Base-by-base conservation (phyloP, 92 coral and sea anemone genomes). In the Palythoa grandis region DNA sequence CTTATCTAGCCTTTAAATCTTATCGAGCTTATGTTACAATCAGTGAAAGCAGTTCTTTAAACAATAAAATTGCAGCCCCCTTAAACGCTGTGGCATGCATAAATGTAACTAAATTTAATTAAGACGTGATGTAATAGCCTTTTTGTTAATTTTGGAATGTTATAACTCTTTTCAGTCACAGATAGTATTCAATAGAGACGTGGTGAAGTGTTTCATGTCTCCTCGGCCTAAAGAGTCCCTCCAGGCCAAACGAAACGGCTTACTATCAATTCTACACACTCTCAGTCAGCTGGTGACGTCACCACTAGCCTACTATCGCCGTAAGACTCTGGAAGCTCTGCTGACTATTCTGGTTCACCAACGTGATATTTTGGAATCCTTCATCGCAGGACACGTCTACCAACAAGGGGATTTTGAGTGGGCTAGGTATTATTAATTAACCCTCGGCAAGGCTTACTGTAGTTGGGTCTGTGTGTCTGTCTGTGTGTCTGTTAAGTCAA, bases 381-480 rank as follows among this genome's bases (percentile, higher is more conserved):
- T 96, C 60, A 87, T 95, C 20, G 72, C 91, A 4, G 93, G 94
- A 39, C 92, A 96, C 25, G 91, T 96, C 29, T 82, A 87, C 53
- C 90, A 90, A 84, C 91, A 82, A 76, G 99, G 95, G n/a, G 98
- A 96, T 84, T 96, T 96, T 76, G 95, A 96, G 70, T 96, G 99
- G 99, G 86, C 92, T 57, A 95, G 99, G 99, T 96, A 77, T 52
- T 86, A 37, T 29, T 19, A 56, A 39, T 37, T 4, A 29, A 29
- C 35, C 35, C 35, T 29, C 35, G 35, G 35, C 35, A 29, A 29
- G 35, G 35, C 35, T 29, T 29, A 29, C 35, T 29, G 35, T 29
- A 29, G 35, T 29, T 29, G 35, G 35, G 35, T 29, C 35, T 29
- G 35, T 29, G 35, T 29, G 35, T 0, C 35, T 1, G 1, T 29